Evolutionary conservation across 2,888 invertebrate genomes (phyloP).

Genomic region (Temnothorax ravouxi): DNA sequence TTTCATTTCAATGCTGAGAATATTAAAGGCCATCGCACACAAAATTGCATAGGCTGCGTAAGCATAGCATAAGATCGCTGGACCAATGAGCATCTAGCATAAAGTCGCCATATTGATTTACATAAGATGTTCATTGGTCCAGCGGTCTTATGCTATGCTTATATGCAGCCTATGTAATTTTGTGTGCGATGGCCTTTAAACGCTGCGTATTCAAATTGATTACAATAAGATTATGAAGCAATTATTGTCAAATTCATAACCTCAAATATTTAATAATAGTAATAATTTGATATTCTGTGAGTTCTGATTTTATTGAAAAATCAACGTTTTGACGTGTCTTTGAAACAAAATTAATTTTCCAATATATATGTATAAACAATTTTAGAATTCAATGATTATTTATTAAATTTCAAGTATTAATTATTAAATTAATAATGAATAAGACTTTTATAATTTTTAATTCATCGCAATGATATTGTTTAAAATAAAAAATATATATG

Average conservation of each 20-base stretch:
- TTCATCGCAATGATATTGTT: too few relatives aligned
- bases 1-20: neutral
- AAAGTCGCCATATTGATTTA: too few relatives aligned
- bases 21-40: too few relatives aligned
- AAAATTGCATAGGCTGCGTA: too few relatives aligned
- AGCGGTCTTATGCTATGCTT: too few relatives aligned
- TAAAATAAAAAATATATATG: too few relatives aligned
- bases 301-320: neutral
- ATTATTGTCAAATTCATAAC: neutral
- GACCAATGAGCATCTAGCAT: too few relatives aligned
- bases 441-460: neutral
- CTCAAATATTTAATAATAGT: neutral
- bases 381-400: neutral
- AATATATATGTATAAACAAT: neutral
- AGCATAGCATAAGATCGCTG: too few relatives aligned
- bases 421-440: neutral
- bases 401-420: neutral
- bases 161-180: too few relatives aligned
- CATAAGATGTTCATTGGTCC: too few relatives aligned
- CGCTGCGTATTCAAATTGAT: neutral
- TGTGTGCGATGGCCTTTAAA: too few relatives aligned
- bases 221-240: neutral
- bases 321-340: neutral
- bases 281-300: neutral
- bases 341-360: neutral